Conservation (phyloP, 2,888 invertebrate genomes). For the Schizotus pectinicornis region DNA sequence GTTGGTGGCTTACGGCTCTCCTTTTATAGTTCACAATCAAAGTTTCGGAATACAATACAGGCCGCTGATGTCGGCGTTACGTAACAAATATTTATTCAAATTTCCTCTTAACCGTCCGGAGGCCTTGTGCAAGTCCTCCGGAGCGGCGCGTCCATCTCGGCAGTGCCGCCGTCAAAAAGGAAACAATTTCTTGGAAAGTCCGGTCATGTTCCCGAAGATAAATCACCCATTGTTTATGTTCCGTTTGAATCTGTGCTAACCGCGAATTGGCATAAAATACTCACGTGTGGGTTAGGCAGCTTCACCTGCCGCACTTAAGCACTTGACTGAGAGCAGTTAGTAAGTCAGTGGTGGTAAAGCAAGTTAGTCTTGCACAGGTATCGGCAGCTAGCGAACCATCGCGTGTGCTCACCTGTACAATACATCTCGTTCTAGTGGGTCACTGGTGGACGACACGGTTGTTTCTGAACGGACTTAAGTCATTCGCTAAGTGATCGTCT, state of each 20-base stretch:
- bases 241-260: conserved; percentile 25
- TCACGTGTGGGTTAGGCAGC: conserved; percentile 23
- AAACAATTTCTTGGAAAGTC: conserved; percentile 23
- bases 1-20: not conserved
- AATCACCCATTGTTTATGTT: conserved; percentile 30
- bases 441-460: not conserved
- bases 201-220: conserved; percentile 25
- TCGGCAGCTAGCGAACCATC: conserved; percentile 2
- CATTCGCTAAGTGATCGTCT: too few relatives aligned
- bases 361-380: conserved; percentile 29
- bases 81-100: conserved; percentile 9
- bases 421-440: conserved; percentile 11
- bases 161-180: conserved; percentile 14
- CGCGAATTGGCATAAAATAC: conserved; percentile 28
- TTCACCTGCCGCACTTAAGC: conserved; percentile 30
- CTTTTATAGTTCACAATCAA: conserved; percentile 2
- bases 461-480: not conserved
- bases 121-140: too few relatives aligned
- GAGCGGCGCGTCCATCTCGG: not conserved
- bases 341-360: conserved; percentile 31
- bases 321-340: conserved; percentile 32
- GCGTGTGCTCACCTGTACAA: conserved; percentile 11
- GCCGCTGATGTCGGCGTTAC: not conserved
- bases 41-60: conserved; percentile 5
- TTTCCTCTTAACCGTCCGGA: not conserved